Evolutionary conservation across 2,888 invertebrate species (phyloP), one percentile per base, ranked within the genome.

Genomic region (Hybos culiciformis): DNA sequence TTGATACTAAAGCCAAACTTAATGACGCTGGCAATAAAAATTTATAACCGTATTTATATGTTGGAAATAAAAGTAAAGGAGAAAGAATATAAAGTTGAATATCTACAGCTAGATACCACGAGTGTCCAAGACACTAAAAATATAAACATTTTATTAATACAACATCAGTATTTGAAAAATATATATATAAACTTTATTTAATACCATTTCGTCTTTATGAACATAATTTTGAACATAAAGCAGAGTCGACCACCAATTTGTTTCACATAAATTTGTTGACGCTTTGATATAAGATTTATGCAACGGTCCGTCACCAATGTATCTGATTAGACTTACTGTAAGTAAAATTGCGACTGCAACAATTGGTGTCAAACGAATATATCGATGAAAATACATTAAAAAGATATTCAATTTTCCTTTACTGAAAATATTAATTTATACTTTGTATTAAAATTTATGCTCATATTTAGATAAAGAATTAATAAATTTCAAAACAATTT

Each of bases 51-150:
- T 64, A 64, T 46, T 62, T 65, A 54, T 65, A 67, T 19, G 74
- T 50, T 1, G 71, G 67, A 43, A 69, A 67, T 4, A 75, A 59
- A 43, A 75, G 59, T 3, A 75, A 48, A 2, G 75, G 75, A 2
- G 75, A 71, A 12, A 75, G 45, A 51, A 72, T 61, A 52, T 70
- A 75, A 31, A 75, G 54, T 53, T 76, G 75, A 51, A 72, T 74
- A 50, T 76, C 75, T 11, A 74, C 70, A 4, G 73, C 69, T 32
- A 76, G 55, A 51, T 74, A 75, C 75, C 76, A 76, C 1, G 71
- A 67, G 50, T 73, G 74, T 21, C 64, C 62, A 24, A 75, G 54
- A 53, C 75, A 76, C 67, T 66, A 33, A 12, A 38, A 46, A 20
- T 38, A 6, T 29, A 31, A 14, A 11, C 12, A 19, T 20, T 5